Base-by-base conservation (phyloP, 1,140 invertebrate genomes). In the Colletes gigas region DNA sequence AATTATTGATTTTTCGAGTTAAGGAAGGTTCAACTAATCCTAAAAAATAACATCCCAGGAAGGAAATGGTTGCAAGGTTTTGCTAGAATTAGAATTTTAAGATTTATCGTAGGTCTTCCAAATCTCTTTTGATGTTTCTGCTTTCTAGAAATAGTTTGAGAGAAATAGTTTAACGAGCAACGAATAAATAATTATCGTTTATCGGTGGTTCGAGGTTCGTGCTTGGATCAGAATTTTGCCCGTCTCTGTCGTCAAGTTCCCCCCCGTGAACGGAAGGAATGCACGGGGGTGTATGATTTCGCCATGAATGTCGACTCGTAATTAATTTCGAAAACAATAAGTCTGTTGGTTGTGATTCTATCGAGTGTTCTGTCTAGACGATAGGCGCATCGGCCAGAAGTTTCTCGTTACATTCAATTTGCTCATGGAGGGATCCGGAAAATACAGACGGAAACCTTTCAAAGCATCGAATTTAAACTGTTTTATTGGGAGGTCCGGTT, bases 401-500 rank as follows among this genome's bases (percentile, higher is more conserved):
- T 60, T 70, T 54, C 55, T 62, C 55, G 41, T 70, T 78, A 70
- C 69, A 77, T 77, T 77, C 55, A 69, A 68, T 77, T 44, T 39
- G 39, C 62, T 17, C 6, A 7, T 1, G 3, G 47, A 55, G 73
- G n/a, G 62, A 76, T 14, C 9, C 19, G 65, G 14, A 17, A 76
- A 76, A 76, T 76, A 66, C 66, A 77, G 75, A 19, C 21, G 55
- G 65, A 77, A 77, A 50, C 75, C 66, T 77, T 77, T 60, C 55
- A 30, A 77, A 69, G 57, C 66, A 47, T 59, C 21, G 66, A 69
- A 69, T 77, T 75, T 66, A 75, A 75, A 75, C 8, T 60, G 75
- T 69, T 69, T 77, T 77, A 77, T 69, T 69, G 21, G 10, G n/a
- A 60, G 65, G 5, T 68, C 15, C 15, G 41, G 19, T 69, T 69